Evolutionary conservation across 2,797 vertebrate species (phyloP).

Genomic region (Esox masquinongy): DNA sequence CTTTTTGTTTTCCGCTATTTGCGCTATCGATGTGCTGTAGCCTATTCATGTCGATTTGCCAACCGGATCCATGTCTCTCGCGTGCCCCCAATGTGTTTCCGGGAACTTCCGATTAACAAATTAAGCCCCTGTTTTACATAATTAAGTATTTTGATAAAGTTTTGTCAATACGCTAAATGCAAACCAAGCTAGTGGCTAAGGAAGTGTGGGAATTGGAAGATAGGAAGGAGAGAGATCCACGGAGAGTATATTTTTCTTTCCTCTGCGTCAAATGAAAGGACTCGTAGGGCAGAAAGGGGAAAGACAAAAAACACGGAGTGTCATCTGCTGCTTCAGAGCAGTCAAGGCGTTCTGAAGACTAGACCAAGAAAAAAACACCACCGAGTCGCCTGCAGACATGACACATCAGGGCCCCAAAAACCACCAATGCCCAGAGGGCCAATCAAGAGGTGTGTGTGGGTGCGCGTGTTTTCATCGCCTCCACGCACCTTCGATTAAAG

Average conservation of each 20-base stretch:
- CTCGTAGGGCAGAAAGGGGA: not conserved
- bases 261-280: not conserved
- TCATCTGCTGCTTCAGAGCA: not conserved
- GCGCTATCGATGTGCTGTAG: too few relatives aligned
- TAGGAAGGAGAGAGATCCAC: not conserved
- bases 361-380: too few relatives aligned
- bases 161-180: not conserved
- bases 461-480: conserved; percentile 21
- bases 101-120: too few relatives aligned
- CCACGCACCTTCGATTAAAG: conserved; percentile 61
- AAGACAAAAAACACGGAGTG: not conserved
- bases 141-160: not conserved
- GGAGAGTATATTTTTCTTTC: not conserved
- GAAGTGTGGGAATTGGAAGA: too few relatives aligned
- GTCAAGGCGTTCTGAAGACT: too few relatives aligned
- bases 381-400: conserved; percentile 1
- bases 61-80: too few relatives aligned
- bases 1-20: too few relatives aligned
- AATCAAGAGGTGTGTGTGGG: conserved; percentile 12
- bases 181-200: not conserved
- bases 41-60: too few relatives aligned
- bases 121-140: not conserved
- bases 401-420: conserved; percentile 1
- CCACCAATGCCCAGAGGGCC: conserved; percentile 19
- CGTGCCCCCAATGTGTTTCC: too few relatives aligned